Base-by-base conservation (phyloP, 2,797 vertebrate species). In the Denticeps clupeoides region DNA sequence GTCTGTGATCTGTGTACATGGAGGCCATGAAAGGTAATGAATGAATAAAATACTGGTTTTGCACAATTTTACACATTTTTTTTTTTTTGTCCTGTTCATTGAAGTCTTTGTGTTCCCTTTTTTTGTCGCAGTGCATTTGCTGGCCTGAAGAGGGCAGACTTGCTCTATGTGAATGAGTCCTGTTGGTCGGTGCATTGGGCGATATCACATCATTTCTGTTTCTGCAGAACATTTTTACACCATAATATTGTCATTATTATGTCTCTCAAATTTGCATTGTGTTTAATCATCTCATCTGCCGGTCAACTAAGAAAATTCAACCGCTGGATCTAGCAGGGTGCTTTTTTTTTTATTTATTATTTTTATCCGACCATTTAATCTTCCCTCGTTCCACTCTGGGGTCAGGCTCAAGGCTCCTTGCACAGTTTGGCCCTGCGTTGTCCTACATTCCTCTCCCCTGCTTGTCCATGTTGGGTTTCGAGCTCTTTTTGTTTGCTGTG, bases 21-120 rank as follows among this genome's bases (percentile, higher is more conserved):
- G 69, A 46, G 54, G 47, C 57, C 50, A 66, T 55, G 62, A 67
- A 67, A 66, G 63, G 12, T 37, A 58, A 59, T 53, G 58, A 60
- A 63, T 49, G 42, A 85, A 84, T 81, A 81, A 84, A 44, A 81
- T 65, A 66, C 62, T 72, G 72, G 75, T 84, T 83, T 84, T 84
- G 79, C 82, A 86, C 78, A 83, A 75, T 82, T 79, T 79, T 82
- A 80, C 54, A 72, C 50, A 66, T 42, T 2, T 12, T 58, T 35
- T 51, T 44, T 28, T 23, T 57, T 62, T 60, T 65, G 47, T 69
- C 67, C 64, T 35, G 52, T 47, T 48, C 57, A 41, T 35, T n/a
- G 33, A 15, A 19, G 45, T 24, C 4, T 51, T 45, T 52, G 41
- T 26, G 18, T 48, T 24, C 38, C 8, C 9, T 4, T 19, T 41